Base-by-base conservation (phyloP, 2,113 vertebrate genomes). In the Nannospalax galili region DNA sequence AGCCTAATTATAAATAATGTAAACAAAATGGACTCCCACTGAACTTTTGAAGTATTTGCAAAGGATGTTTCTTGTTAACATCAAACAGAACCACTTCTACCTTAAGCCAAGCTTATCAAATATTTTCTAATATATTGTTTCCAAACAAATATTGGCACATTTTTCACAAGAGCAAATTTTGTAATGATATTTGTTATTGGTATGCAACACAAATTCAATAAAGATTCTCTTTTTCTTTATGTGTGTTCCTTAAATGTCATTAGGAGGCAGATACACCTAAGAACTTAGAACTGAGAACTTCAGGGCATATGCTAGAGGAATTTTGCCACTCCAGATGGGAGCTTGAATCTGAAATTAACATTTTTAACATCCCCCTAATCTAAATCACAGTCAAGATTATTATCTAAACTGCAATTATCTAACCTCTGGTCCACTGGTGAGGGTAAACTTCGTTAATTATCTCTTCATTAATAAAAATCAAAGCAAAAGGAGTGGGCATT, bases 1-100 rank as follows among this genome's bases (percentile, higher is more conserved):
- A 64, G 92, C 80, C 88, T 92, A 93, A 94, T 96, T 97, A 95
- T 92, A 95, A 97, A 94, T 97, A 94, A 96, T 88, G 81, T 95
- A 92, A 97, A 95, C 91, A 94, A 92, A 95, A 96, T 73, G 52
- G 84, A 62, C 88, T 90, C 93, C 75, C 60, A 81, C n/a, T 74
- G 85, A 90, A 95, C 88, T 97, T 95, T 93, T 92, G 88, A 97
- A 96, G 92, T 93, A 88, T 92, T 84, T 85, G 19, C 75, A 85
- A 62, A 74, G 95, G 88, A 92, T 96, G 96, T 88, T 97, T 97
- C 91, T 95, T 78, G 77, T 96, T 96, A 96, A 95, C 81, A 92
- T 97, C 97, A 96, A 85, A 96, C 84, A 92, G 73, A 94, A 45
- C 52, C 56, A 72, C 42, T 93, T 92, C 35, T 94, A 93, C 95